Percentiles rank a stretch among this genome's conserved stretches.
phyloP scores from a whole-genome alignment of 1,140 invertebrate genomes.

The Diorhabda sublineata region DNA sequence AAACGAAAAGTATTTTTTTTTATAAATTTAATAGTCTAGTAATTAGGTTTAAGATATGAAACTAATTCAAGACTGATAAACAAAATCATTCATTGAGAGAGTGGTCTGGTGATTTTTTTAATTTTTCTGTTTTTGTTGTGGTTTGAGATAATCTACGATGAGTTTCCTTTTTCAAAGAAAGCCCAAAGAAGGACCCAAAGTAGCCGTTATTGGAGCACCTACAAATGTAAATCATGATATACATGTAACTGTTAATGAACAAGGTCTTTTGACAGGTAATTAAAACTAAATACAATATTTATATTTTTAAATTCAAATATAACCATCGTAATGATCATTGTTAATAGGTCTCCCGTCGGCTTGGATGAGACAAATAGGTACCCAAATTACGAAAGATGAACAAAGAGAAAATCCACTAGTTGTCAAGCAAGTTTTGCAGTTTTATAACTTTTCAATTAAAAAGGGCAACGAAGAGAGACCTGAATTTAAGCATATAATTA shows the following conservation, averaged over 20 bases:
- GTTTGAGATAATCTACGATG: not conserved
- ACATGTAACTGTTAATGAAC: slow-evolving; percentile 75
- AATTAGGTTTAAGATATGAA: not conserved
- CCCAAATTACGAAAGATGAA: slow-evolving; percentile 83
- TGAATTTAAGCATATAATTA: slow-evolving; percentile 74
- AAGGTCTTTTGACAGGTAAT: slow-evolving; percentile 57
- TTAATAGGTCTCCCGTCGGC: slow-evolving; percentile 63
- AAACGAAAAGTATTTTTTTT: not conserved
- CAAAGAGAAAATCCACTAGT: slow-evolving; percentile 89
- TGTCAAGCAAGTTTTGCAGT: slow-evolving; percentile 85
- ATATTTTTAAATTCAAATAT: not conserved
- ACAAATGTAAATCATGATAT: slow-evolving; percentile 75
- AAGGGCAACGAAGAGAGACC: slow-evolving; percentile 55
- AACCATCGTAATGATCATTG: slow-evolving; percentile 44
- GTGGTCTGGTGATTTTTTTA: not conserved
- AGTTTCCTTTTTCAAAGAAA: slow-evolving; percentile 24
- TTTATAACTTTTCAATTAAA: slow-evolving; percentile 83
- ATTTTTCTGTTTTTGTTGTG: not conserved
- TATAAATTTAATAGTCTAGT: not conserved
- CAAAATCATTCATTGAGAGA: not conserved
- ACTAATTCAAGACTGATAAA: not conserved
- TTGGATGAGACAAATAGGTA: slow-evolving; percentile 70
- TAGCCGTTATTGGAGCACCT: slow-evolving; percentile 49
- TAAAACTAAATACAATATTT: not conserved
- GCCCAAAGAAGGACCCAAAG: slow-evolving; percentile 23